Base-by-base conservation (phyloP, 2,113 vertebrate genomes). In the Callopanchax toddi region DNA sequence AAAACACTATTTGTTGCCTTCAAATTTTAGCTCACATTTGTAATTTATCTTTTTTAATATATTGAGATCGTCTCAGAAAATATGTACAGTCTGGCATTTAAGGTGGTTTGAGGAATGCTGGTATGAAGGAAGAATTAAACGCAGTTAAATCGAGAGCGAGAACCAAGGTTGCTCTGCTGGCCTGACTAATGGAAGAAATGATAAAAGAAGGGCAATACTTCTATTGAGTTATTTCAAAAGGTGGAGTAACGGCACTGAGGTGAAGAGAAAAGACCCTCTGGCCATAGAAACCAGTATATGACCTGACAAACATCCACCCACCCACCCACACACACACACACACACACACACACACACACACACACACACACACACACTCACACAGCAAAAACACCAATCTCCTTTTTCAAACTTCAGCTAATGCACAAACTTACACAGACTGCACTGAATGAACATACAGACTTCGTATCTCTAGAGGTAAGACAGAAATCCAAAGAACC, bases 401-500 rank as follows among this genome's bases (percentile, higher is more conserved):
- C 9, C 39, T 21, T 39, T 45, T 52, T 52, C 58, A 21, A 51
- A 58, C 67, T 23, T 56, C 40, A 16, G 52, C 74, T 67, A 36
- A 37, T 59, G 58, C 52, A 69, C 61, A 75, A 43, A 65, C 80
- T 70, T 58, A 49, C 72, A 32, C 63, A 6, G 74, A 78, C 61
- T 67, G 62, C 36, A 52, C 73, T 70, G 61, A 75, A 77, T 62
- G 62, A 81, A 76, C 70, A 75, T 71, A 75, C 65, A 73, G 53
- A 11, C 44, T 42, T 32, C 69, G 71, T 52, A 75, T 78, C 81
- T 86, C 82, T 23, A 20, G 85, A 79, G 86, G 76, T 69, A 67
- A 67, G 78, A 78, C 67, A 81, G 81, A 76, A 84, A 87, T 79
- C 78, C 80, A 82, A 66, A 86, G 78, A 7, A 78, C 85, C 82